Conservation (phyloP, 2,797 vertebrate genomes). For the Coregonus suidteri region DNA sequence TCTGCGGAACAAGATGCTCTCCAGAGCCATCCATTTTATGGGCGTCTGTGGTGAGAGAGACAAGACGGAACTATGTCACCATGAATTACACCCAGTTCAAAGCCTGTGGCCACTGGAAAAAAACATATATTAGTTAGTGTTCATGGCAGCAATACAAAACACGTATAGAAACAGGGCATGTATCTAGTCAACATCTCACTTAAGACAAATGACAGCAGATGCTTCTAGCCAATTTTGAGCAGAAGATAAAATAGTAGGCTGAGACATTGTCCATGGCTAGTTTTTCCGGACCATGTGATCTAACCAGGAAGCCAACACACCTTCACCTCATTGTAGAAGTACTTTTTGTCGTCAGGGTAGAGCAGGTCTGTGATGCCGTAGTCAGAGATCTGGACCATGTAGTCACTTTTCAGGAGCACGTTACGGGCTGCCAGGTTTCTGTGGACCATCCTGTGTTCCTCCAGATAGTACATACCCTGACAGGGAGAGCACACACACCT, state of each 20-base stretch:
- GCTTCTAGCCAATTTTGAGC: background rate
- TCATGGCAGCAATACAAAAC: no score
- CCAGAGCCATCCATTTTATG: conserved; percentile 96
- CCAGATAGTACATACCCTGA: conserved; percentile 96
- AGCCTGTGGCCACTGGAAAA: no score
- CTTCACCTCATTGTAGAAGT: conserved; percentile 89
- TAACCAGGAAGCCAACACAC: conserved; percentile 56
- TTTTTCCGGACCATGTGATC: background rate
- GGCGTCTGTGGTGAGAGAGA: conserved; percentile 76
- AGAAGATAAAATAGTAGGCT: background rate
- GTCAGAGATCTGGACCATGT: conserved; percentile 91
- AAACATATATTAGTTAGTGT: no score
- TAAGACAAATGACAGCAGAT: background rate
- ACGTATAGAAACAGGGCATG: background rate
- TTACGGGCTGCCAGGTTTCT: conserved; percentile 93
- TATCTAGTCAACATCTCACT: background rate
- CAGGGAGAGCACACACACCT: background rate
- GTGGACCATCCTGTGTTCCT: conserved; percentile 93
- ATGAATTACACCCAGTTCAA: no score
- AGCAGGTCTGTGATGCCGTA: conserved; percentile 92
- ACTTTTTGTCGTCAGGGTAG: conserved; percentile 92
- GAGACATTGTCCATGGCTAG: background rate
- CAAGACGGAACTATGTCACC: background rate
- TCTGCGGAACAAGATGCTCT: conserved; percentile 92
- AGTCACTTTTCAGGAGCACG: conserved; percentile 89